Evolutionary conservation across 1,140 invertebrate genomes (phyloP).

Genomic region (Hylaeus anthracinus): DNA sequence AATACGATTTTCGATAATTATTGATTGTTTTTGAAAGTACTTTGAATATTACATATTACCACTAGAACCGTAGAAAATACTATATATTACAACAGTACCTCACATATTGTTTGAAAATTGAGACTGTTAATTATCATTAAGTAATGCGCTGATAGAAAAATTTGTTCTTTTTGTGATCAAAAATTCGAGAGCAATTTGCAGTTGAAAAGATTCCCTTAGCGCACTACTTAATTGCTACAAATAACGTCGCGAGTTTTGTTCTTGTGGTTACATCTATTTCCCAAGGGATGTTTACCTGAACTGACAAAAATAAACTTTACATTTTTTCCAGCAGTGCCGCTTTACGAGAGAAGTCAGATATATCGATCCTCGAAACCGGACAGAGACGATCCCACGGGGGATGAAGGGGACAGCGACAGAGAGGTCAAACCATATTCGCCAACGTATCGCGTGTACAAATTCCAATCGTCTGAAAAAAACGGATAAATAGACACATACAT

Average conservation of each 20-base stretch:
- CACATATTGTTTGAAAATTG: too few relatives aligned
- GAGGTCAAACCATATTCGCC: conserved; percentile 65
- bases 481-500: background rate
- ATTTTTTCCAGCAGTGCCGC: conserved; percentile 26
- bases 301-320: conserved; percentile 1
- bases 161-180: too few relatives aligned
- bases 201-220: too few relatives aligned
- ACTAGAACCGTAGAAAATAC: too few relatives aligned
- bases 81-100: too few relatives aligned
- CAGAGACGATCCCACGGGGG: conserved; percentile 70
- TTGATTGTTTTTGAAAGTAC: too few relatives aligned
- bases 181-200: too few relatives aligned
- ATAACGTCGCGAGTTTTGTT: background rate
- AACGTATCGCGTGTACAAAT: conserved; percentile 72
- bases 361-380: conserved; percentile 74
- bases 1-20: too few relatives aligned
- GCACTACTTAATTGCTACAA: background rate
- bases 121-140: too few relatives aligned
- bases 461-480: conserved; percentile 40
- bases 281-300: background rate
- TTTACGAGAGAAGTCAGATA: conserved; percentile 68
- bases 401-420: conserved; percentile 65
- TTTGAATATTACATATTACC: too few relatives aligned
- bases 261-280: background rate
- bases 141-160: too few relatives aligned